Base-by-base conservation (phyloP, 2,797 vertebrate species). In the Sarcophilus harrisii region DNA sequence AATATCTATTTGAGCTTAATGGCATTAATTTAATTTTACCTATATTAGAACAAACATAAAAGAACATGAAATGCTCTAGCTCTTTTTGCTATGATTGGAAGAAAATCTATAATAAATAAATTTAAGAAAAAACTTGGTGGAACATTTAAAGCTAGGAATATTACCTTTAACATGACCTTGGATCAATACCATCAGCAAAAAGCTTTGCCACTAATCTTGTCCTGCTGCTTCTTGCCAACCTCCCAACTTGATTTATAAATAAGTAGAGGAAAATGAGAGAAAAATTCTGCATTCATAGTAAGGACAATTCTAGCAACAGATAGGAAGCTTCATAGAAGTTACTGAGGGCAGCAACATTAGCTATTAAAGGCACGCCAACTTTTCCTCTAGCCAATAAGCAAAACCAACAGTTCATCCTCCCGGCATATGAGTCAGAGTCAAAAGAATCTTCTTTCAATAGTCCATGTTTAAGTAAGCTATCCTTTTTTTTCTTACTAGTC, bases 401-500 rank as follows among this genome's bases (percentile, higher is more conserved):
- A 21, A 97, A 90, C 8, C 66, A 97, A 92, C 38, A 98, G 94
- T 55, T 94, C 94, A 98, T 96, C 91, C 95, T 98, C 96, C 87
- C 96, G 96, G 96, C 73, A 97, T 97, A 91, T 96, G 87, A 96
- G 87, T 96, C 89, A 93, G 96, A 97, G 94, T 54, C 95, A 95
- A 94, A 97, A 95, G 93, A 94, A 91, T 96, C 95, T 91, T 96
- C 94, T 95, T 96, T 92, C 90, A 96, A 55, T 54, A 96, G 93
- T 96, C 1, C 11, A 94, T 91, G 73, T 94, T 45, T 90, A 96
- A 91, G 73, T 81, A 66, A 95, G 89, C 38, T 95, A 93, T 55
- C 91, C 60, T 30, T 94, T 94, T 57, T 52, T 96, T 90, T 93
- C 91, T 91, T 94, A 96, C 73, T 95, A 95, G 66, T 90, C 49